These are phyloP conservation scores for Cyphomyrus discorhynchus DNA, from an alignment of 2,113 vertebrate genomes.

Conservation along the genomic window DNA sequence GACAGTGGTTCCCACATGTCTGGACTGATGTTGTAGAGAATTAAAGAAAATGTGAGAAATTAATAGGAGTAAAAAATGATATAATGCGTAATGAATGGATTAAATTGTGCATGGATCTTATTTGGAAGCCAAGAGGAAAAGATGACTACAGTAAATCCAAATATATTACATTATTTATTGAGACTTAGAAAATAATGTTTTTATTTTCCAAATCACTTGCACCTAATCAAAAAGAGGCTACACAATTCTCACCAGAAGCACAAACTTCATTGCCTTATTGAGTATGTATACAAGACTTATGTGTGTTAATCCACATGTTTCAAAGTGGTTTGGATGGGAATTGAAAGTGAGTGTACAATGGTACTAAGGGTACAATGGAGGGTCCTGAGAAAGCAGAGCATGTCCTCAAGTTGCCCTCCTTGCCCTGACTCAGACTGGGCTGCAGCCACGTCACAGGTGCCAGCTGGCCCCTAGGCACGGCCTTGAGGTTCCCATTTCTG, in stretches of 20 bases:
- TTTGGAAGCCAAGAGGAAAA: not conserved
- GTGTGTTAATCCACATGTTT: not conserved
- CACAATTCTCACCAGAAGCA: not conserved
- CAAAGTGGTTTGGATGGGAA: not conserved
- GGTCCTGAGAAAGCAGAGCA: not conserved
- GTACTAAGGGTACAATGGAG: not conserved
- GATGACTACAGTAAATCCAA: not conserved
- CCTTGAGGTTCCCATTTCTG: slow-evolving; percentile 2
- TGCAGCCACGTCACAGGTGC: not conserved
- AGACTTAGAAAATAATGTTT: not conserved
- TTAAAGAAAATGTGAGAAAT: not conserved
- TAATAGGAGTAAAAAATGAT: not conserved
- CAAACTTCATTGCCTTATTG: not conserved
- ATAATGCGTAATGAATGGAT: not conserved
- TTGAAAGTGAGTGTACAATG: not conserved
- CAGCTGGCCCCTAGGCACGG: not conserved
- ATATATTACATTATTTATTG: not conserved
- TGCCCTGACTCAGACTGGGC: not conserved
- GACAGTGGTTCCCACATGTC: not conserved
- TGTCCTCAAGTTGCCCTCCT: not conserved
- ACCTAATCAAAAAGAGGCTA: not conserved
- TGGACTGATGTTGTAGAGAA: not conserved
- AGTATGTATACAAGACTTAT: not conserved
- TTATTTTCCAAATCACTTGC: not conserved
- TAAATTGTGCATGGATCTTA: not conserved